Conservation (phyloP, 1,140 invertebrate genomes). For the Linepithema humile region DNA sequence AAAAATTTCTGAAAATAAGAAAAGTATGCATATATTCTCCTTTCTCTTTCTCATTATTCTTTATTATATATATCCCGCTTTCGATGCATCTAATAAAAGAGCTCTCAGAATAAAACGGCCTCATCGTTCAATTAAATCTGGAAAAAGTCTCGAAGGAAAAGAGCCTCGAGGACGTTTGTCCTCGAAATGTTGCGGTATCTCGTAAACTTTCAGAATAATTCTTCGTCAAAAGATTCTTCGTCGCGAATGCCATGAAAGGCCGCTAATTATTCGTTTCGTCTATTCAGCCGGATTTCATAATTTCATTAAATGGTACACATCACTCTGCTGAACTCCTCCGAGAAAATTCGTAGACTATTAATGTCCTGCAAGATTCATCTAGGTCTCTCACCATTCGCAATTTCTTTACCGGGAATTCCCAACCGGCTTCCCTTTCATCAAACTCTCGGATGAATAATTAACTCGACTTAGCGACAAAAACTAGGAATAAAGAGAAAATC, state of each 20-base stretch:
- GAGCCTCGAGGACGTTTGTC: background rate
- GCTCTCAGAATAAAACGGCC: background rate
- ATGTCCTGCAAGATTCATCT: slow-evolving; percentile 24
- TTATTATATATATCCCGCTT: background rate
- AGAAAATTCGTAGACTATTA: slow-evolving; percentile 40
- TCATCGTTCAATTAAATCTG: background rate
- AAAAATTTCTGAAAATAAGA: background rate
- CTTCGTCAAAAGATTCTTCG: background rate
- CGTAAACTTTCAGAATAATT: slow-evolving; percentile 7
- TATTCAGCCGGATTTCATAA: background rate
- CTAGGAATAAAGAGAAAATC: background rate
- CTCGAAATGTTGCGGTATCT: background rate
- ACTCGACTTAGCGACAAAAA: background rate
- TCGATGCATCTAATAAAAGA: background rate
- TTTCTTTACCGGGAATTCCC: background rate
- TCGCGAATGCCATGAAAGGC: background rate
- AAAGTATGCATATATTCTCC: background rate
- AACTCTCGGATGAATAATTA: slow-evolving; percentile 45
- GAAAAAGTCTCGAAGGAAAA: background rate
- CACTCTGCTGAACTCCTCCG: background rate
- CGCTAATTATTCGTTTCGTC: background rate
- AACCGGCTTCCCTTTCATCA: slow-evolving; percentile 39
- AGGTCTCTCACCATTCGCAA: background rate
- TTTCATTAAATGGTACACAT: slow-evolving; percentile 17
- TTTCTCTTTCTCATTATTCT: background rate